Evolutionary conservation across 2,888 invertebrate genomes (phyloP), one percentile per base, ranked within the genome.

Genomic region (Zele albiditarsus): DNA sequence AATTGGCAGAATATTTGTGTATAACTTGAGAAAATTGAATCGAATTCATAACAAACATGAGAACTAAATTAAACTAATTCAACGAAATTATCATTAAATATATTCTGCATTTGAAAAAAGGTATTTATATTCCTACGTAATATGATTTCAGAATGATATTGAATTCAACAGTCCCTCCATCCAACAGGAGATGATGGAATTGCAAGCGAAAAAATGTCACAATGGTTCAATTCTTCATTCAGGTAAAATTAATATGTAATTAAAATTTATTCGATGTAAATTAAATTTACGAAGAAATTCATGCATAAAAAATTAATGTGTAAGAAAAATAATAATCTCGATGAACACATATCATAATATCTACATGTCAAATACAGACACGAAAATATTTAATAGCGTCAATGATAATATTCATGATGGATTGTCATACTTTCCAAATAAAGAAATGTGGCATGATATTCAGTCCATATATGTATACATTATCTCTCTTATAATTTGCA

Each of bases 81-180:
- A 8, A 38, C 12, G 10, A 38, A 38, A 12, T 38, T 38, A 0
- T 38, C 10, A 38, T 38, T 38, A 12, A 2, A 12, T 2, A 38
- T 38, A 12, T 38, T 38, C 12, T 2, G 12, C 12, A 38, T 38
- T 6, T 8, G 0, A 12, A 8, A 38, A 38, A 38, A 12, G 2
- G 8, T 12, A 8, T 12, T 31, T 12, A 38, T 38, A 38, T 38
- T 38, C 12, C 10, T 28, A n/a, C n/a, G n/a, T 57, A 5, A 69
- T 25, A 28, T 20, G 3, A 53, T 82, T 83, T 12, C 80, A 86
- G 84, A 82, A 86, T 71, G 82, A 83, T 74, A 78, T 80, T 33
- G 85, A 85, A 69, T 83, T 84, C 73, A 85, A 83, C 77, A 85
- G 85, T 46, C 84, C 83, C 10, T 80, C 69, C n/a, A 82, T 85